phyloP scores from a whole-genome alignment of 2,797 vertebrate genomes.

The Champsocephalus esox region DNA sequence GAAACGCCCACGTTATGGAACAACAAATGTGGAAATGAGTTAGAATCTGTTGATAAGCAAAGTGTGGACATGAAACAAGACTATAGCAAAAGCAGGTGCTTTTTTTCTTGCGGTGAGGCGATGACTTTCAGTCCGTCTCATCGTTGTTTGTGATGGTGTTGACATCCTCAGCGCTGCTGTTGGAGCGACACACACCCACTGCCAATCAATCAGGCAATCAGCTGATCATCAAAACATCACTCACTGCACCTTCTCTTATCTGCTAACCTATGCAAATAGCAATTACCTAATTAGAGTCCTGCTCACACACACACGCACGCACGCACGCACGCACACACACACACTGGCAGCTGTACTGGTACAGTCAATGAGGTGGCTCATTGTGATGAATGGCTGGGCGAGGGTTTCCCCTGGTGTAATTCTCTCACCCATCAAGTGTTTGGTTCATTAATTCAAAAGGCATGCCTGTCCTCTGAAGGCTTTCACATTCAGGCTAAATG shows the following conservation, averaged over 20 bases:
- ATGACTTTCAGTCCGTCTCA: not conserved
- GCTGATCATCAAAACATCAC: constrained; percentile 52
- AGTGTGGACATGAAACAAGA: constrained; percentile 15
- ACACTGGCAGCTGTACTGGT: constrained; percentile 54
- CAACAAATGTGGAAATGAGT: constrained; percentile 41
- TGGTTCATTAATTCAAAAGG: constrained; percentile 57
- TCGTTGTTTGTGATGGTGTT: constrained; percentile 10
- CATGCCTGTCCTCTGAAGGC: constrained; percentile 31
- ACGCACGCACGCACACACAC: constrained; percentile 9
- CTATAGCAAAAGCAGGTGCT: constrained; percentile 6
- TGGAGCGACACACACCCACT: not conserved
- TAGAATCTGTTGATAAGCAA: constrained; percentile 38
- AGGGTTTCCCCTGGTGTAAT: constrained; percentile 39
- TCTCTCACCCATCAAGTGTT: constrained; percentile 44
- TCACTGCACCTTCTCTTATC: constrained; percentile 41
- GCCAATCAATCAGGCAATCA: constrained; percentile 54
- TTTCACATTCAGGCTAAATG: constrained; percentile 40
- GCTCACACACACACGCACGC: constrained; percentile 1
- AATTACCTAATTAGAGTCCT: constrained; percentile 55
- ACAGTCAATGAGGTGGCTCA: constrained; percentile 73
- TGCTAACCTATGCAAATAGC: constrained; percentile 54
- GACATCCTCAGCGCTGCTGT: constrained; percentile 10
- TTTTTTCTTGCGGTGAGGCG: constrained; percentile 11
- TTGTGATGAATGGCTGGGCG: constrained; percentile 69
- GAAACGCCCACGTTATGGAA: constrained; percentile 38